Evolutionary conservation across 2,888 invertebrate genomes (phyloP).

Genomic region (Odontocolon sp.): DNA sequence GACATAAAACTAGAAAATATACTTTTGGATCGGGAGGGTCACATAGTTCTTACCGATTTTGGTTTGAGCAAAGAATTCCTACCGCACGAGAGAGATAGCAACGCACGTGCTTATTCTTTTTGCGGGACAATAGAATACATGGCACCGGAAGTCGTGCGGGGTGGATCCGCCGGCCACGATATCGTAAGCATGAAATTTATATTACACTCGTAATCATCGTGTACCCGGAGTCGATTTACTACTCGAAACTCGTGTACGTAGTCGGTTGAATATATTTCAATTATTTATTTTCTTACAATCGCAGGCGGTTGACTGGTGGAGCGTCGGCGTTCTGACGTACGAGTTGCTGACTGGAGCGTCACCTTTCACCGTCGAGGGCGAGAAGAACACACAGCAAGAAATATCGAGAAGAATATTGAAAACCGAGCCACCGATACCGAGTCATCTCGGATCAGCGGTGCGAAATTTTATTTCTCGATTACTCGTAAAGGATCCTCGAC

Average conservation of each 20-base stretch:
- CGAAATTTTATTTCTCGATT: conserved; percentile 91
- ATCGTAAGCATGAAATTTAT: conserved; percentile 86
- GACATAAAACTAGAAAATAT: conserved; percentile 99
- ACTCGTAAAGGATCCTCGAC: conserved; percentile 94
- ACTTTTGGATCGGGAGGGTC: conserved; percentile 95
- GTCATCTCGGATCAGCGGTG: conserved; percentile 87
- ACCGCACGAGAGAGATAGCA: conserved; percentile 84
- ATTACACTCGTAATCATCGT: not conserved
- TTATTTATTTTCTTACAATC: conserved; percentile 68
- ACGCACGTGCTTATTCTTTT: conserved; percentile 96
- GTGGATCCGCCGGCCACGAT: conserved; percentile 95
- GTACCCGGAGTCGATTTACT: not conserved
- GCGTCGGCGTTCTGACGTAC: conserved; percentile 97
- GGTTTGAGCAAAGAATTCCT: conserved; percentile 98
- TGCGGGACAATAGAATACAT: conserved; percentile 99
- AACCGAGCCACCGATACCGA: conserved; percentile 94
- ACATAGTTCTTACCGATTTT: conserved; percentile 98
- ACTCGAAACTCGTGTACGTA: not conserved
- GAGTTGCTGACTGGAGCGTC: conserved; percentile 98
- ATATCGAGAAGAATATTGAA: conserved; percentile 95
- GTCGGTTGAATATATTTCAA: not conserved
- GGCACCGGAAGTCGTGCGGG: conserved; percentile 93
- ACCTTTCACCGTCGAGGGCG: conserved; percentile 98
- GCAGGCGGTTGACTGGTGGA: conserved; percentile 99
- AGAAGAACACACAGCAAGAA: conserved; percentile 96